These are phyloP conservation scores for Drosophila fuyamai DNA, from an alignment of 1,140 invertebrate genomes.

Conservation along the genomic window DNA sequence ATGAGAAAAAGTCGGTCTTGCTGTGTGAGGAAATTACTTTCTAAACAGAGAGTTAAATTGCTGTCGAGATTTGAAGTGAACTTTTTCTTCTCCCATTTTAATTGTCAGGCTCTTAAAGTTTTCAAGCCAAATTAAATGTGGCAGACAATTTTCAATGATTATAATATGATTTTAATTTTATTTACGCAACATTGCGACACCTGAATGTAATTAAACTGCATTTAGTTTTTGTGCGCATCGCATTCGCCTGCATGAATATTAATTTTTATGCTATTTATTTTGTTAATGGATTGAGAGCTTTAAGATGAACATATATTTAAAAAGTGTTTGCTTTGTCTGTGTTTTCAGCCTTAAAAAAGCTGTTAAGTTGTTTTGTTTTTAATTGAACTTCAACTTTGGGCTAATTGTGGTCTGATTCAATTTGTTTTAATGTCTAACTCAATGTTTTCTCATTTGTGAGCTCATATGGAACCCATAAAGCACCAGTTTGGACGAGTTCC, in stretches of 20 bases:
- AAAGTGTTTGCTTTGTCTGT: neutral
- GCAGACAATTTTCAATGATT: neutral
- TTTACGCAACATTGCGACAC: conserved; percentile 16
- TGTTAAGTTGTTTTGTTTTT: too few relatives aligned
- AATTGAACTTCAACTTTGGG: neutral
- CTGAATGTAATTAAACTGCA: conserved; percentile 18
- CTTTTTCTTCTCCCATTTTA: neutral
- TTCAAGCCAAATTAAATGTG: conserved; percentile 5
- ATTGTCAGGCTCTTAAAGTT: conserved; percentile 14
- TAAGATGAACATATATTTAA: neutral
- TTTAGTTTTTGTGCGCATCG: conserved; percentile 1
- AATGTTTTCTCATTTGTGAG: neutral
- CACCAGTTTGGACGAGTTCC: conserved; percentile 6
- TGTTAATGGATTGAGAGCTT: conserved; percentile 8
- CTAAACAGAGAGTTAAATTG: conserved; percentile 31
- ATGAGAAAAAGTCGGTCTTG: conserved; percentile 10
- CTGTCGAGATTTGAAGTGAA: conserved; percentile 19
- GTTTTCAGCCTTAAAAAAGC: too few relatives aligned
- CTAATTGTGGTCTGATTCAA: neutral
- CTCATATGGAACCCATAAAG: conserved; percentile 6
- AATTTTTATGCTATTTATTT: conserved; percentile 7
- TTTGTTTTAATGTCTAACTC: neutral
- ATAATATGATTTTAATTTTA: conserved; percentile 19
- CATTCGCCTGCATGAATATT: conserved; percentile 11
- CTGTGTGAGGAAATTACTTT: conserved; percentile 39